These are phyloP conservation scores for Phymanthus crucifer DNA, from an alignment of 92 coral and sea anemone species.

Conservation along the genomic window DNA sequence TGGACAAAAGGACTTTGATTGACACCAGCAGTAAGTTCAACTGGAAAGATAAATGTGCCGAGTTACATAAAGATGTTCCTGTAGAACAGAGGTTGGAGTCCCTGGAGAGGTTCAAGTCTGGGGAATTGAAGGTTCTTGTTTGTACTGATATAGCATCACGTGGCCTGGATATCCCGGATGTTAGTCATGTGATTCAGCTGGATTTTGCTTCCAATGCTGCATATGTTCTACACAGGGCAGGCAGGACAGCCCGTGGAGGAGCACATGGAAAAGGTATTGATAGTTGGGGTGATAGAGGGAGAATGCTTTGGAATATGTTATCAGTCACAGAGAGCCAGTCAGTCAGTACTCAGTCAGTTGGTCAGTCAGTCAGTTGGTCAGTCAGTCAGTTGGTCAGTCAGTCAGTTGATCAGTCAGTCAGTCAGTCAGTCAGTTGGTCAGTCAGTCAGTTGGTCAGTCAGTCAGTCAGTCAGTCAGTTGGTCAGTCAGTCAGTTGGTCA, in stretches of 20 bases:
- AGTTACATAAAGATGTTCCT: slow-evolving; percentile 70
- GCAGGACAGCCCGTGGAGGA: slow-evolving; percentile 96
- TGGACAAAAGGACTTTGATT: not conserved
- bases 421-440: no score
- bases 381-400: not conserved
- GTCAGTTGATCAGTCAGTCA: no score
- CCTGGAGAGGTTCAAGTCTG: slow-evolving; percentile 57
- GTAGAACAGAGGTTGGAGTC: slow-evolving; percentile 57
- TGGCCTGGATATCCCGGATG: slow-evolving; percentile 85
- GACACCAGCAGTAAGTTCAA: slow-evolving; percentile 30
- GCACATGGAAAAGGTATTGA: slow-evolving; percentile 70
- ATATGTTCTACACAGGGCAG: slow-evolving; percentile 83
- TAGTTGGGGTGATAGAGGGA: not conserved
- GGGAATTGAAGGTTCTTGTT: slow-evolving; percentile 68
- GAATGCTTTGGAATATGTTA: no score
- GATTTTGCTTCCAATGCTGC: slow-evolving; percentile 92
- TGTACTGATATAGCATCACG: slow-evolving; percentile 95
- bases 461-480: no score
- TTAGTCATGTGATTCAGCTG: slow-evolving; percentile 93
- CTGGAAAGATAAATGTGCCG: slow-evolving; percentile 65
- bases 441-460: no score
- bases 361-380: no score
- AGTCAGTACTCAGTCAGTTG: no score
- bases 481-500: no score
- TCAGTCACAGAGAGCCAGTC: no score